These are phyloP conservation scores for Epinephelus moara DNA, from an alignment of 2,113 vertebrate species.

Conservation along the genomic window DNA sequence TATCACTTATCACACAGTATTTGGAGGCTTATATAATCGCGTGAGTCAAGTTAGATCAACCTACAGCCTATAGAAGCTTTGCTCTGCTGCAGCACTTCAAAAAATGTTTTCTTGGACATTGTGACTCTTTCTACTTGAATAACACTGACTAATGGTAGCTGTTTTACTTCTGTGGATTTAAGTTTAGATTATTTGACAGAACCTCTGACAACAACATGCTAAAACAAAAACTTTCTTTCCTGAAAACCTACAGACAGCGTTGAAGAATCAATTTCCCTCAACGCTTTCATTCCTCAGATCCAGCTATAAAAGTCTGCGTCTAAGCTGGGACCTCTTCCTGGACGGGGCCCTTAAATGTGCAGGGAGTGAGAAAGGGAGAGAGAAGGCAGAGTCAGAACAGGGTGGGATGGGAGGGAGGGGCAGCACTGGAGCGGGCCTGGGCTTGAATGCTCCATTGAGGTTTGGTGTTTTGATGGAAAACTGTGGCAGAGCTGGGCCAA, in stretches of 20 bases:
- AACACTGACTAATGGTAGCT: not conserved
- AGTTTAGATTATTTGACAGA: not conserved
- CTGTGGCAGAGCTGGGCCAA: constrained; percentile 77
- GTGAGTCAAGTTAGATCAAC: not conserved
- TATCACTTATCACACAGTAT: not conserved
- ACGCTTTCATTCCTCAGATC: constrained; percentile 32
- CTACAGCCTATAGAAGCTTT: not conserved
- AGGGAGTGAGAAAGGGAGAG: constrained; percentile 57
- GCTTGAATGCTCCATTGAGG: constrained; percentile 85
- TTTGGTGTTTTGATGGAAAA: constrained; percentile 86
- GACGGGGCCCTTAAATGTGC: constrained; percentile 39
- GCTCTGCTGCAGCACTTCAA: constrained; percentile 1
- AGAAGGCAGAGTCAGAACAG: constrained; percentile 66
- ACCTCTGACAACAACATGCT: not conserved
- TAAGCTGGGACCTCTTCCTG: constrained; percentile 54
- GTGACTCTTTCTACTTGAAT: not conserved
- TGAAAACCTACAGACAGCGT: not conserved
- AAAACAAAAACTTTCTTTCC: too few species aligned
- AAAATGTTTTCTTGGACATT: not conserved
- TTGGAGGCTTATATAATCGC: not conserved
- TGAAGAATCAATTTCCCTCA: constrained; percentile 13
- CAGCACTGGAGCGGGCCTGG: constrained; percentile 76
- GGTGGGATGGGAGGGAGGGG: constrained; percentile 72
- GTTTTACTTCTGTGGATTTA: not conserved
- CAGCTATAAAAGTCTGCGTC: constrained; percentile 34